Percentiles rank a stretch among this genome's conserved stretches.
These are phyloP conservation scores for Rousettus madagascariensis DNA, from an alignment of 2,797 vertebrate genomes.

Conservation along the genomic window DNA sequence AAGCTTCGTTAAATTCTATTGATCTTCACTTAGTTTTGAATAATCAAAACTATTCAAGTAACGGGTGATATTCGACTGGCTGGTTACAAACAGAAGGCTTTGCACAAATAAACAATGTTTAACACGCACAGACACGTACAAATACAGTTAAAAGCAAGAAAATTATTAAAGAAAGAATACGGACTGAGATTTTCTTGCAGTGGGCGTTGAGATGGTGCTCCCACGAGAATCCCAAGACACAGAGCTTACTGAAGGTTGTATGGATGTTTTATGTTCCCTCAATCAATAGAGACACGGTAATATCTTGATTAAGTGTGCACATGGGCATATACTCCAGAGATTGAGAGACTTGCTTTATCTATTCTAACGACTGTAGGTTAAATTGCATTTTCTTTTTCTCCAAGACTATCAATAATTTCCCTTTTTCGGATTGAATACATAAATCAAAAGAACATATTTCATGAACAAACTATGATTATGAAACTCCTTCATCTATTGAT, in stretches of 20 bases:
- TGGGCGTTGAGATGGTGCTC: not conserved
- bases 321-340: conserved; percentile 1
- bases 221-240: not conserved
- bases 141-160: not conserved
- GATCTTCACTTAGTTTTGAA: not conserved
- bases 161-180: not conserved
- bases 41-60: not conserved
- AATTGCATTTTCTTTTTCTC: conserved; percentile 53
- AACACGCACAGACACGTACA: not conserved
- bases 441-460: conserved; percentile 55
- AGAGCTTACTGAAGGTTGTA: not conserved
- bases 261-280: not conserved
- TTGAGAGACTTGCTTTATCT: conserved; percentile 39
- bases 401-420: conserved; percentile 50
- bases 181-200: not conserved
- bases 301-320: not conserved
- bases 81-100: not conserved
- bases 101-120: not conserved
- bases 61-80: not conserved
- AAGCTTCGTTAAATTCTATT: not conserved
- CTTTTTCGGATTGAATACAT: conserved; percentile 54
- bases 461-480: conserved; percentile 13
- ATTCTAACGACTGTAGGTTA: conserved; percentile 44
- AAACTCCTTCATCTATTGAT: conserved; percentile 21
- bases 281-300: not conserved